A percentile compares a stretch with the other conserved stretches of the same genome.
These are phyloP conservation scores for Drosophila nasuta DNA, from an alignment of 1,140 invertebrate species.

Conservation along the genomic window DNA sequence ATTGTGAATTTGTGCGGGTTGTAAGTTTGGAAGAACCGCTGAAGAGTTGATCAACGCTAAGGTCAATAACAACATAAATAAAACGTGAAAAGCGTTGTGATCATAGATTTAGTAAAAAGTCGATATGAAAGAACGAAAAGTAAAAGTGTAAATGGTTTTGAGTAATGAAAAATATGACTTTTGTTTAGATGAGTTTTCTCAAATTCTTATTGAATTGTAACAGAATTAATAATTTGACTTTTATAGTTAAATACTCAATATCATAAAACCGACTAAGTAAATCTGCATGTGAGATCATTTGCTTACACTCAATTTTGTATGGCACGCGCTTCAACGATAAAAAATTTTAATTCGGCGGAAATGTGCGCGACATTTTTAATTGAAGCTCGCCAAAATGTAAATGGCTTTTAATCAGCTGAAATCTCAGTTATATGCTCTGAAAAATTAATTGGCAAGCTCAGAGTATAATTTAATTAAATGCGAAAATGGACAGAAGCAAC, in stretches of 20 bases:
- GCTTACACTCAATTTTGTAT: neutral
- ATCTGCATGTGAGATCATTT: conserved; percentile 12
- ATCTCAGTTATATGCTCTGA: conserved; percentile 34
- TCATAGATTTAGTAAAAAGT: too few relatives aligned
- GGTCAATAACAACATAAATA: neutral
- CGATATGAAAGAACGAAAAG: too few relatives aligned
- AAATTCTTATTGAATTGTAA: too few relatives aligned
- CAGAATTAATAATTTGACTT: too few relatives aligned
- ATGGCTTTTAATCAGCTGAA: conserved; percentile 71
- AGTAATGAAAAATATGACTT: too few relatives aligned
- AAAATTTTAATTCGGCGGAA: conserved; percentile 56
- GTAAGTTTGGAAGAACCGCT: neutral
- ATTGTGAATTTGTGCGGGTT: conserved; percentile 39
- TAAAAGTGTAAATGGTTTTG: too few relatives aligned
- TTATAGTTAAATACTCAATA: too few relatives aligned
- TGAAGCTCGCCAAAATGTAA: conserved; percentile 67
- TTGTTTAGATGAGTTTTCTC: too few relatives aligned
- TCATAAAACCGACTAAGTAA: neutral
- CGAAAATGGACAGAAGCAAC: neutral
- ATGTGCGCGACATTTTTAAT: conserved; percentile 80
- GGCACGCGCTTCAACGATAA: conserved; percentile 10
- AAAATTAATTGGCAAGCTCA: conserved; percentile 26
- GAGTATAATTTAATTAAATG: conserved; percentile 19
- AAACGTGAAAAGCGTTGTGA: too few relatives aligned
- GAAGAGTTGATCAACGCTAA: neutral